Conservation (phyloP, 2,888 invertebrate genomes). For the Harpalus rufipes region DNA sequence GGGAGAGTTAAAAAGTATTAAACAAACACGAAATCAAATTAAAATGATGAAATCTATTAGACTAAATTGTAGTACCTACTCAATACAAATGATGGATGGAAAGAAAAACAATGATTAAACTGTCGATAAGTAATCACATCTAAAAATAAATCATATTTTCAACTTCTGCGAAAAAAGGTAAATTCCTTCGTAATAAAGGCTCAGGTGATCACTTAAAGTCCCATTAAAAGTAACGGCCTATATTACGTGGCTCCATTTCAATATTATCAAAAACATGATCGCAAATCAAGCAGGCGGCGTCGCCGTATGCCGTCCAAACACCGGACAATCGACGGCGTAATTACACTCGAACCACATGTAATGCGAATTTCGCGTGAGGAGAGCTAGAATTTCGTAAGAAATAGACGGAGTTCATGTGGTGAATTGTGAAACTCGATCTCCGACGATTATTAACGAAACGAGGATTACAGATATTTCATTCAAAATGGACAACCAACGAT, state of each 20-base stretch:
- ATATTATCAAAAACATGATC: constrained; percentile 58
- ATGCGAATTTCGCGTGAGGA: constrained; percentile 55
- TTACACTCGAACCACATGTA: constrained; percentile 51
- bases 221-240: constrained; percentile 59
- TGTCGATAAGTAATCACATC: background rate
- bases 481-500: constrained; percentile 22
- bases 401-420: constrained; percentile 50
- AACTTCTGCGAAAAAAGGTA: background rate
- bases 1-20: too few relatives aligned
- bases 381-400: constrained; percentile 32
- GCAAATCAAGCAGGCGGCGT: constrained; percentile 25
- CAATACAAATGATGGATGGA: too few relatives aligned
- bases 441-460: constrained; percentile 26
- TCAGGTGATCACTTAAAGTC: constrained; percentile 56
- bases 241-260: constrained; percentile 49
- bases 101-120: too few relatives aligned
- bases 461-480: constrained; percentile 29
- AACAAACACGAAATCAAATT: too few relatives aligned
- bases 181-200: constrained; percentile 42
- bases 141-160: constrained; percentile 30
- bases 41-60: too few relatives aligned
- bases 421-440: constrained; percentile 35
- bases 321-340: constrained; percentile 40
- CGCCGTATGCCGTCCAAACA: constrained; percentile 22
- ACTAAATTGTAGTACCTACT: too few relatives aligned